Conservation (phyloP, 2,797 vertebrate species). For the Glyptemys insculpta region DNA sequence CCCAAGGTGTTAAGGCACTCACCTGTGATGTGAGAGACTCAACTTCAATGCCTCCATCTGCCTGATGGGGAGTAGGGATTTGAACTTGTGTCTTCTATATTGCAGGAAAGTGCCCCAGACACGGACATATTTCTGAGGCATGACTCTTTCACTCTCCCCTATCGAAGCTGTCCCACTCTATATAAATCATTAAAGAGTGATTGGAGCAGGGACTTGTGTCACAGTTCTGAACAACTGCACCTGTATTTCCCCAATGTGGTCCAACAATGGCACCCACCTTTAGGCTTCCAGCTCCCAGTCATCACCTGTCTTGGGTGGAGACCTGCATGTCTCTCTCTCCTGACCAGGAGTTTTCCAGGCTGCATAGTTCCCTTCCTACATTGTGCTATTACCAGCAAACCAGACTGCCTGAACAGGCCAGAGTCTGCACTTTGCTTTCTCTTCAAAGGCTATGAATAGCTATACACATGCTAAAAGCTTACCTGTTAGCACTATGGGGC, state of each 20-base stretch:
- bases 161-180: neutral
- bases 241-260: no score
- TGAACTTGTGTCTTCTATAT: neutral
- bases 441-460: neutral
- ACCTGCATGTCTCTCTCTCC: neutral
- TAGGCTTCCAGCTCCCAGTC: neutral
- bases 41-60: neutral
- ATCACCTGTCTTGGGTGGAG: neutral
- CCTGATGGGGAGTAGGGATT: neutral
- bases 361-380: neutral
- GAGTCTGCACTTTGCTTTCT: neutral
- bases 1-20: neutral
- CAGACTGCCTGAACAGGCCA: neutral
- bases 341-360: neutral
- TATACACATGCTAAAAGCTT: neutral
- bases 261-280: neutral
- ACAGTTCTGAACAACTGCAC: no score
- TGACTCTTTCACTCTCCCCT: neutral
- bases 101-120: neutral
- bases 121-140: neutral
- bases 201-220: neutral
- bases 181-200: neutral
- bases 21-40: neutral
- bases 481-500: neutral
- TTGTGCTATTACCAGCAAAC: neutral